phyloP scores from a whole-genome alignment of 2,797 vertebrate species.

The Cryptoprocta ferox region DNA sequence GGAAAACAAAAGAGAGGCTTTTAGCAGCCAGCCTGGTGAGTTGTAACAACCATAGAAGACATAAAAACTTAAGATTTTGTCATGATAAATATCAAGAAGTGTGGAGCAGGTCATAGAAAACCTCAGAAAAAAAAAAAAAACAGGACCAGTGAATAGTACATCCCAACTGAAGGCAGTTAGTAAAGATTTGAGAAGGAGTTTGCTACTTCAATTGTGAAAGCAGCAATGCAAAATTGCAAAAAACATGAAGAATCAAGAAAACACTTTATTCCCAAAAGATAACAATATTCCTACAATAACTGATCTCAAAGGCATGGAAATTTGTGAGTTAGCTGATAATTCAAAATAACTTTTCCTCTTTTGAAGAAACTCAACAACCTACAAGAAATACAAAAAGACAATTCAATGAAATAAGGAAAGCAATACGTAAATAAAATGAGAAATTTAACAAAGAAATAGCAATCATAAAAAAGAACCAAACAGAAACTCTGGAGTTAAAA shows the following conservation, averaged over 20 bases:
- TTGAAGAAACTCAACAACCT: background rate
- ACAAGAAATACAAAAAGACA: background rate
- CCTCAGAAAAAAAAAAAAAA: background rate
- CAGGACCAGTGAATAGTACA: background rate
- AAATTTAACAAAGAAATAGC: background rate
- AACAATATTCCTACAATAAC: background rate
- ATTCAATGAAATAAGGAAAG: background rate
- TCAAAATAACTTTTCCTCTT: background rate
- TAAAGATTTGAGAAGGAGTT: background rate
- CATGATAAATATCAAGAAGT: background rate
- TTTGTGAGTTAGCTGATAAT: background rate
- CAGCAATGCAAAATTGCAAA: background rate
- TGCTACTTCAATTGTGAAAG: background rate
- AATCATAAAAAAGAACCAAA: background rate
- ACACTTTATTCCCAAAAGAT: background rate
- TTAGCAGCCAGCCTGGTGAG: background rate
- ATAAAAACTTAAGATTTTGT: background rate
- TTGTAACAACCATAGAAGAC: background rate
- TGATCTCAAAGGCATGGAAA: background rate
- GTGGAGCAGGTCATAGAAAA: background rate
- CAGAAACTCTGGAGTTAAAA: background rate
- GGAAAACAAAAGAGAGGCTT: background rate
- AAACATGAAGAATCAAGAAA: background rate
- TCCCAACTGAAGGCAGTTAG: background rate
- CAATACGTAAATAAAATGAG: background rate